Evolutionary conservation across 1,140 invertebrate species (phyloP).

Genomic region (Eumaeus atala): DNA sequence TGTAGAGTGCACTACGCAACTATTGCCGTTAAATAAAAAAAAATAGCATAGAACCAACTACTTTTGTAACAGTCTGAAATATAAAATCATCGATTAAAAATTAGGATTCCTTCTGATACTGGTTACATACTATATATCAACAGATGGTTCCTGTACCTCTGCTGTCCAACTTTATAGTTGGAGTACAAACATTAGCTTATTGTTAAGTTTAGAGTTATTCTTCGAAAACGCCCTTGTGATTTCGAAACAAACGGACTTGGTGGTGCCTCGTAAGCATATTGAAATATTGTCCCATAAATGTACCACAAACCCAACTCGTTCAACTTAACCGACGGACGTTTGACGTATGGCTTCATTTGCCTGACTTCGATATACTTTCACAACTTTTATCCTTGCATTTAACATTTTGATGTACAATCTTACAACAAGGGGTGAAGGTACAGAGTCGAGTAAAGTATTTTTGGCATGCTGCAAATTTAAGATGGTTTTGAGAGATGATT

Average conservation of each 20-base stretch:
- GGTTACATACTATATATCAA: too few relatives aligned
- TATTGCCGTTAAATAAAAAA: too few relatives aligned
- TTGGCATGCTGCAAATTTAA: constrained; percentile 7
- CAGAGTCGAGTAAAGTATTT: constrained; percentile 11
- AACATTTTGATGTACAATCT: constrained; percentile 1
- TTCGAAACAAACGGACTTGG: constrained; percentile 46
- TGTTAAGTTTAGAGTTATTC: background rate
- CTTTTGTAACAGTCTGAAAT: too few relatives aligned
- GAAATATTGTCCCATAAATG: constrained; percentile 66
- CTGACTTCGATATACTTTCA: constrained; percentile 57
- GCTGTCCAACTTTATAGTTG: too few relatives aligned
- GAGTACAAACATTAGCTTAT: background rate
- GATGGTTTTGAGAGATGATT: constrained; percentile 34
- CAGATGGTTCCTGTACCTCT: too few relatives aligned
- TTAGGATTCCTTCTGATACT: too few relatives aligned
- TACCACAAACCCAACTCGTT: constrained; percentile 43
- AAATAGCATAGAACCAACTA: too few relatives aligned
- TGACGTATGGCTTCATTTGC: constrained; percentile 69
- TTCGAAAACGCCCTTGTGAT: constrained; percentile 22
- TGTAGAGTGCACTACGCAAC: too few relatives aligned
- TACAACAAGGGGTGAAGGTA: constrained; percentile 18
- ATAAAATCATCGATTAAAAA: too few relatives aligned
- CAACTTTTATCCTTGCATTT: constrained; percentile 24
- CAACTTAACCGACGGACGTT: constrained; percentile 48
- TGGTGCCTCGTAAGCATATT: constrained; percentile 63